Base-by-base conservation (phyloP, 1,140 invertebrate species). In the Stegodyphus mimosarum region DNA sequence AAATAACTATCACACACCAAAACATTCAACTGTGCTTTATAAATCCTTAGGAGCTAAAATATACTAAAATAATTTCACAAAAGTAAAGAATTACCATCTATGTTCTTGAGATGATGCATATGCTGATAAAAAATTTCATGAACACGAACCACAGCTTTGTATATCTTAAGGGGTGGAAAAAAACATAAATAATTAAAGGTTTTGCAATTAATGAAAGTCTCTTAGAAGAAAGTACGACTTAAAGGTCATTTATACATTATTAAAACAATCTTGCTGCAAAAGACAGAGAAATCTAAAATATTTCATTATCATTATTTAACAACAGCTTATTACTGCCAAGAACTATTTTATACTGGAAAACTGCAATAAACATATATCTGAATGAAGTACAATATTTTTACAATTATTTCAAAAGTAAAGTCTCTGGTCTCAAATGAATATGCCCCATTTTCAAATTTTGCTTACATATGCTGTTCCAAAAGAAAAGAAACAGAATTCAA, bases 61-160 rank as follows among this genome's bases (percentile, higher is more conserved):
- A 33, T 33, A 33, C 33, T 33, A 60, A 11, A 60, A 60, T 60
- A 60, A 9, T 18, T 55, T 53, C 6, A 55, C 17, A 33, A 18
- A 18, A 66, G 15, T 64, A 64, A 33, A 48, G 15, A 72, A 67
- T 17, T 55, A 81, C 78, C 10, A 71, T 72, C n/a, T 18, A 50
- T 49, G 0, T 13, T 63, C 11, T 50, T 72, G 6, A 72, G 6
- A 49, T 72, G 53, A n/a, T n/a, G 67, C 2, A 72, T 11, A 49
- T 81, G 78, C 4, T 17, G 9, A 72, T 71, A 50, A 50, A 81
- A 50, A 11, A 51, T 17, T 72, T 72, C 69, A 63, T 81, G 78
- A 3, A 81, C 78, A 63, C 18, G n/a, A 71, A 81, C 52, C 48
- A 81, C 18, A 10, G 55, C 48, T 17, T 11, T 69, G 33, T 81